A percentile compares a stretch with the other conserved stretches of the same genome.
phyloP scores from a whole-genome alignment of 2,113 vertebrate species.

The Calcarius ornatus region DNA sequence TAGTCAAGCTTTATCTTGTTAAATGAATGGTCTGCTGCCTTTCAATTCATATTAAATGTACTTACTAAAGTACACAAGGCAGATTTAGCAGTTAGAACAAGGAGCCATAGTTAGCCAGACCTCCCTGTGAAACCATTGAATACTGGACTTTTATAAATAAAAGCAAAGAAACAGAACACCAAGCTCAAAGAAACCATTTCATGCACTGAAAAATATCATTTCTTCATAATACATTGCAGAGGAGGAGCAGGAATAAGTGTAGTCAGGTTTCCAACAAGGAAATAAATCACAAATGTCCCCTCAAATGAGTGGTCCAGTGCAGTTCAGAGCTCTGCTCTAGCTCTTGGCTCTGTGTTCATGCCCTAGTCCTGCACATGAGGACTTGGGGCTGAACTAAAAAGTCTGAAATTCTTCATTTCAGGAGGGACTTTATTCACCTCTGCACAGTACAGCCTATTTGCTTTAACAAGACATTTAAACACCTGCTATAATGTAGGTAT shows the following conservation, averaged over 20 bases:
- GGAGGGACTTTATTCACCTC: background rate
- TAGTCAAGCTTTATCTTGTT: background rate
- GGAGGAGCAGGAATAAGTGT: background rate
- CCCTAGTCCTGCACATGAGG: background rate
- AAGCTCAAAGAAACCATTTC: background rate
- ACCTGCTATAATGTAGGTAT: background rate
- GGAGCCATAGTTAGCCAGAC: background rate
- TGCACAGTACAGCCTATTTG: background rate
- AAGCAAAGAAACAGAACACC: background rate
- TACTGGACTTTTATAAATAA: background rate
- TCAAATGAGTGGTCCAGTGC: background rate
- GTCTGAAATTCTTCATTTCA: background rate
- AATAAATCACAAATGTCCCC: background rate
- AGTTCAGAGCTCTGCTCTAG: background rate
- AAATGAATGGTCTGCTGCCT: background rate
- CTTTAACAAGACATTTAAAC: background rate
- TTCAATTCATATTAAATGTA: background rate
- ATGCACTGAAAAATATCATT: background rate
- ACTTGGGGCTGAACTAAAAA: background rate
- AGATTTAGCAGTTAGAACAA: background rate
- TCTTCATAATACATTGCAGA: background rate
- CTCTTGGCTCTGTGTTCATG: rapidly evolving
- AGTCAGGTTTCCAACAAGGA: background rate
- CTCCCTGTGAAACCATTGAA: background rate
- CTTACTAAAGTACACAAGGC: background rate